These are phyloP conservation scores for Hydrophis major DNA, from an alignment of 2,797 vertebrate species.

Conservation along the genomic window DNA sequence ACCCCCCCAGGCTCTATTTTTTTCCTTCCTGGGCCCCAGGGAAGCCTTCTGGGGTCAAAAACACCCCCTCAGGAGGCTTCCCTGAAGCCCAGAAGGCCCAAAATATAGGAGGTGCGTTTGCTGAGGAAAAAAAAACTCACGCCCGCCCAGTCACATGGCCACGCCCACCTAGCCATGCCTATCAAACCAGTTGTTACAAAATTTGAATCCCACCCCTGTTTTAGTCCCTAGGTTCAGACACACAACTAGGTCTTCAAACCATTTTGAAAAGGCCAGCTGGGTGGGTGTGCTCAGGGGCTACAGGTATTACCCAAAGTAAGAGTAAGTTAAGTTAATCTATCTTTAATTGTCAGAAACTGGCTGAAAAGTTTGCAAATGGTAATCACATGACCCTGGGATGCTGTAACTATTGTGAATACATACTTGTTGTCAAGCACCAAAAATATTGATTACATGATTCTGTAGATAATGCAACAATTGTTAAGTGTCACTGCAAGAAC, in stretches of 20 bases:
- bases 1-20: too few relatives aligned
- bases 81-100: too few relatives aligned
- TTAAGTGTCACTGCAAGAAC: background rate
- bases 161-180: too few relatives aligned
- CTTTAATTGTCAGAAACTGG: background rate
- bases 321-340: background rate
- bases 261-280: background rate
- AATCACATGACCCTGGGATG: background rate
- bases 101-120: too few relatives aligned
- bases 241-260: background rate
- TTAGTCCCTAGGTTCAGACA: background rate
- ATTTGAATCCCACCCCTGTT: too few relatives aligned
- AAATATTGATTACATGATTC: background rate
- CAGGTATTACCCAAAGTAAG: background rate
- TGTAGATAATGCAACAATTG: background rate
- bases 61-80: too few relatives aligned
- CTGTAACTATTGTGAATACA: background rate
- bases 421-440: background rate
- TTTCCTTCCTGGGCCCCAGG: too few relatives aligned
- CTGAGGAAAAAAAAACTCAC: too few relatives aligned
- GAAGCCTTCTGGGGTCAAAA: too few relatives aligned
- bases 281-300: background rate
- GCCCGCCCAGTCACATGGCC: too few relatives aligned
- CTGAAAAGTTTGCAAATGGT: background rate
- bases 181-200: too few relatives aligned